Evolutionary conservation across 2,113 vertebrate genomes (phyloP), one percentile per base, ranked within the genome.

Genomic region (Argyrosomus japonicus): DNA sequence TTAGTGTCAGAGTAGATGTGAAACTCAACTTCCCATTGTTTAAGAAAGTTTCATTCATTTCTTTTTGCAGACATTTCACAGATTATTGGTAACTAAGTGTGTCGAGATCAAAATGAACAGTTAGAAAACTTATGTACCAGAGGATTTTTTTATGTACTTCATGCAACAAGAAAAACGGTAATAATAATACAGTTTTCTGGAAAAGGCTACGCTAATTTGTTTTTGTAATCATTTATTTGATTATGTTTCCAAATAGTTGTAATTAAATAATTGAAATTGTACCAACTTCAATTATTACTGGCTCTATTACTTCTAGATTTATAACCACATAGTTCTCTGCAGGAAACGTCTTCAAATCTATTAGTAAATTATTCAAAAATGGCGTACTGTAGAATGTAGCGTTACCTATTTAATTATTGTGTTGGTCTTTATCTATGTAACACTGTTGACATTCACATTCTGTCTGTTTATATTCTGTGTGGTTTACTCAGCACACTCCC

Each of bases 401-500:
- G 15, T 63, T 54, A 18, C n/a, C 2, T 58, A 25, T 1, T 5
- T 1, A 0, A 71, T 11, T 60, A 0, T 0, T 74, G 12, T 58
- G 1, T 43, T 51, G 5, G 11, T 75, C 6, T 1, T 48, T 0
- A 47, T 47, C 47, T n/a, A 36, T 14, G 3, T 67, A 19, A 68
- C 78, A 0, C 0, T 65, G 1, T 17, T 40, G 36, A 18, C n/a
- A 65, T 70, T 25, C 70, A 76, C 36, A 25, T 58, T 77, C 1
- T 61, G 27, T 32, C 13, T 81, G 32, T 17, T 54, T 47, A 5
- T 53, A 58, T 25, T 65, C n/a, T 40, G 7, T 73, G 56, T 8
- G 15, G 0, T 19, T 8, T 47, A 0, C 25, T 68, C 43, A 62
- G 79, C 75, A 70, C 90, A 90, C 85, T 73, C 89, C 91, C 86